These are phyloP conservation scores for Chelonus insularis DNA, from an alignment of 1,140 invertebrate genomes.

Conservation along the genomic window DNA sequence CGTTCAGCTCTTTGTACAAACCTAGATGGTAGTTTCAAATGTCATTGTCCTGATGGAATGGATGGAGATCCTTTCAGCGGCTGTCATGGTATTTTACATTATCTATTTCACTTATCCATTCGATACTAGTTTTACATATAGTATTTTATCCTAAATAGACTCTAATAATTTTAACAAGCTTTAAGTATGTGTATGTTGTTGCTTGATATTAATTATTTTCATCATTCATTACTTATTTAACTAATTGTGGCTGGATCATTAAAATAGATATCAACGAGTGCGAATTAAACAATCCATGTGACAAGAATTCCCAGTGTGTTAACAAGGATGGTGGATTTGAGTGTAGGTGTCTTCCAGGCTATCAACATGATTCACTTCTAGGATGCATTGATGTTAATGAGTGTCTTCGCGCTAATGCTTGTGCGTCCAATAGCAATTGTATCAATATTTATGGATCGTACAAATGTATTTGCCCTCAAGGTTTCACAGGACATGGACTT, in stretches of 20 bases:
- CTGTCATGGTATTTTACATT: constrained; percentile 68
- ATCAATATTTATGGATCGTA: constrained; percentile 75
- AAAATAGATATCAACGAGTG: constrained; percentile 67
- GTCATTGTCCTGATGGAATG: constrained; percentile 76
- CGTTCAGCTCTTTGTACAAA: constrained; percentile 74
- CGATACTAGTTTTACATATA: too few relatives aligned
- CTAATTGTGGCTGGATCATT: neutral
- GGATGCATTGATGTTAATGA: constrained; percentile 63
- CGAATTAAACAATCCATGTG: constrained; percentile 59
- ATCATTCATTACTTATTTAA: neutral
- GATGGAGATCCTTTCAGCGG: constrained; percentile 71
- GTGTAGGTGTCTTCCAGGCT: constrained; percentile 61
- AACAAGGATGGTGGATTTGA: constrained; percentile 62
- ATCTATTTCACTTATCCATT: neutral
- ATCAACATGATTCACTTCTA: constrained; percentile 50
- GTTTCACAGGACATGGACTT: constrained; percentile 71
- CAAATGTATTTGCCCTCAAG: constrained; percentile 74
- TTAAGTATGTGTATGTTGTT: neutral
- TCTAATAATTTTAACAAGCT: too few relatives aligned
- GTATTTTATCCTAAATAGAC: too few relatives aligned
- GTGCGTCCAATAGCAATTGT: constrained; percentile 73
- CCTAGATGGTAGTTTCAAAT: constrained; percentile 72
- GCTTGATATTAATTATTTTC: neutral
- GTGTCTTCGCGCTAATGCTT: constrained; percentile 63
- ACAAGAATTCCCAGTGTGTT: constrained; percentile 60